Percentiles rank a stretch among this genome's conserved stretches.
phyloP scores from a whole-genome alignment of 1,140 invertebrate genomes.

The Tribolium castaneum region DNA sequence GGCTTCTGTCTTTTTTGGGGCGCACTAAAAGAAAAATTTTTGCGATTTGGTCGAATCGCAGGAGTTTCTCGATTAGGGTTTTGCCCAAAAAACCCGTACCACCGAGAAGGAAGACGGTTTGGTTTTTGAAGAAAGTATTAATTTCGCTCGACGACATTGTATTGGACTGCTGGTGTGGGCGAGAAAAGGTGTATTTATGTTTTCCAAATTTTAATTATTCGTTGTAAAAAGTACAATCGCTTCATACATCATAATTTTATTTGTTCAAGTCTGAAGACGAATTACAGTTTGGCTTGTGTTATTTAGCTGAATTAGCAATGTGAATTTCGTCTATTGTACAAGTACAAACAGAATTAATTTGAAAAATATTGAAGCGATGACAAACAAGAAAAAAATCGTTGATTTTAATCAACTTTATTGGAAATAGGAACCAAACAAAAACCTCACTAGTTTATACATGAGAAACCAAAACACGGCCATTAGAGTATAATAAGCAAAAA shows the following conservation, averaged over 20 bases:
- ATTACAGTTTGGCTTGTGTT: no score
- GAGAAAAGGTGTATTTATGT: no score
- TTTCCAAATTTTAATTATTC: no score
- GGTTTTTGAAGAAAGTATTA: not conserved
- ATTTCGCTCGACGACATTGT: not conserved
- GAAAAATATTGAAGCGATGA: no score
- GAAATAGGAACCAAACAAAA: not conserved
- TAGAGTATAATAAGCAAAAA: not conserved
- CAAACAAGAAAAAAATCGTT: not conserved
- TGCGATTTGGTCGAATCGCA: conserved; percentile 73
- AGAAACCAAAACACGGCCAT: not conserved
- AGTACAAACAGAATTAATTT: no score
- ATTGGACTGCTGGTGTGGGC: no score
- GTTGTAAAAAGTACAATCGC: no score
- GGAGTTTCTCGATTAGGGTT: conserved; percentile 84
- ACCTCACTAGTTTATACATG: not conserved
- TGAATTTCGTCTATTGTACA: no score
- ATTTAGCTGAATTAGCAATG: no score
- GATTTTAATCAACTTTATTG: not conserved
- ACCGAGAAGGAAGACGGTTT: conserved; percentile 72
- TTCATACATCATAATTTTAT: no score
- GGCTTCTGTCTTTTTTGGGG: conserved; percentile 74
- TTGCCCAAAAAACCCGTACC: conserved; percentile 89
- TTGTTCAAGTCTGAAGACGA: no score
- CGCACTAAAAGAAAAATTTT: conserved; percentile 82